Evolutionary conservation across 2,888 invertebrate species (phyloP).

Genomic region (Adela reaumurella): DNA sequence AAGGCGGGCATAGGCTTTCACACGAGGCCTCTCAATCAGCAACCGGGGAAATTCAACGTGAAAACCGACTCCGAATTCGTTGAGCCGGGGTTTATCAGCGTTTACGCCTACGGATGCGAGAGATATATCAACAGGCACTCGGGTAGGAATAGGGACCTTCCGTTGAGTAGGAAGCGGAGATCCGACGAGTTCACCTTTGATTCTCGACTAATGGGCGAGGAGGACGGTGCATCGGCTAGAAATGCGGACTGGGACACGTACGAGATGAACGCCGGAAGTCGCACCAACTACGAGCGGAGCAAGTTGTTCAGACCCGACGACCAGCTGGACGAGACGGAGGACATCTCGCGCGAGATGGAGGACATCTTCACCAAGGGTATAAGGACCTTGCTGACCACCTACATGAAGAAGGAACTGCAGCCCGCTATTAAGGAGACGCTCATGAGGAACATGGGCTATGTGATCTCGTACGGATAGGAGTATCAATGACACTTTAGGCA

Average conservation of each 20-base stretch:
- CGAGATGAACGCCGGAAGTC: constrained; percentile 25
- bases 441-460: constrained; percentile 85
- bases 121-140: constrained; percentile 48
- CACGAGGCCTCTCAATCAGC: constrained; percentile 66
- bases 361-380: constrained; percentile 83
- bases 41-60: constrained; percentile 67
- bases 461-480: constrained; percentile 76
- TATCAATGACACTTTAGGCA: constrained; percentile 2
- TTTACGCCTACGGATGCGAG: constrained; percentile 81
- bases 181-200: constrained; percentile 45
- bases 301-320: constrained; percentile 50
- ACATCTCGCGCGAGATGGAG: constrained; percentile 77
- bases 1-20: constrained; percentile 78
- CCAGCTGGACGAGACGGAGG: constrained; percentile 58
- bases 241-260: constrained; percentile 36
- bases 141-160: constrained; percentile 34
- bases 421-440: constrained; percentile 83
- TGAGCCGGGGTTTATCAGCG: constrained; percentile 80
- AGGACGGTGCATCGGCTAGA: constrained; percentile 19
- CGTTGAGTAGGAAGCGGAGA: constrained; percentile 28
- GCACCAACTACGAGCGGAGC: constrained; percentile 43
- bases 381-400: constrained; percentile 72
- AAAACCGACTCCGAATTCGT: constrained; percentile 80
- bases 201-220: constrained; percentile 22
- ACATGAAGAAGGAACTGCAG: constrained; percentile 80